Evolutionary conservation across 2,113 vertebrate species (phyloP).

Genomic region (Toxotes jaculatrix): DNA sequence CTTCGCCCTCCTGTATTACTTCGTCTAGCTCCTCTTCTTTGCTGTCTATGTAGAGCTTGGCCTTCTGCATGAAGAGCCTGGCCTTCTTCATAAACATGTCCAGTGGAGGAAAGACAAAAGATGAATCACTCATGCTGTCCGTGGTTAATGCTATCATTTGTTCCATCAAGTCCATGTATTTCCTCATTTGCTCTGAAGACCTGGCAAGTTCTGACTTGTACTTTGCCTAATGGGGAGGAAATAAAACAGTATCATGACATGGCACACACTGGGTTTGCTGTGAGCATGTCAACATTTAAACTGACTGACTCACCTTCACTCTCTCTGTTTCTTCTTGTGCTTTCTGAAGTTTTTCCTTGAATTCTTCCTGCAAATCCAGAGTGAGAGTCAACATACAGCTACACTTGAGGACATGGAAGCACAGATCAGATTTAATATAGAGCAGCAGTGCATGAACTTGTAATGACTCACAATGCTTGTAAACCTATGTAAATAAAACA

Average conservation of each 20-base stretch:
- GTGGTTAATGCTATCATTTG: neutral
- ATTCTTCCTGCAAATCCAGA: neutral
- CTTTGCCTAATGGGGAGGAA: neutral
- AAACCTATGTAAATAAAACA: too few relatives aligned
- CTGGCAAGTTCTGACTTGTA: neutral
- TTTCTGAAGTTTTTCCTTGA: neutral
- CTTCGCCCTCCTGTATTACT: neutral
- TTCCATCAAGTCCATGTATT: neutral
- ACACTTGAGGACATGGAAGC: neutral
- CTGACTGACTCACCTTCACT: neutral
- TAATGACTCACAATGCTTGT: too few relatives aligned
- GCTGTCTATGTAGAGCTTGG: neutral
- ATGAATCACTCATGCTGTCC: too few relatives aligned
- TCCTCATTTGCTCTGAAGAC: neutral
- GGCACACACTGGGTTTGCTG: too few relatives aligned
- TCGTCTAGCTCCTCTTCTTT: neutral
- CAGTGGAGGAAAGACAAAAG: neutral
- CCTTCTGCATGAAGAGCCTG: neutral
- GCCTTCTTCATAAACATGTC: neutral
- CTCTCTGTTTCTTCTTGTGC: neutral
- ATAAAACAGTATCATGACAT: neutral
- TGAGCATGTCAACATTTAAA: too few relatives aligned
- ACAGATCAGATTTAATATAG: neutral
- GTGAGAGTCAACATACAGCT: neutral
- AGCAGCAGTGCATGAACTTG: too few relatives aligned